Conservation (phyloP, 2,888 invertebrate genomes). For the Cerastis rubricosa region DNA sequence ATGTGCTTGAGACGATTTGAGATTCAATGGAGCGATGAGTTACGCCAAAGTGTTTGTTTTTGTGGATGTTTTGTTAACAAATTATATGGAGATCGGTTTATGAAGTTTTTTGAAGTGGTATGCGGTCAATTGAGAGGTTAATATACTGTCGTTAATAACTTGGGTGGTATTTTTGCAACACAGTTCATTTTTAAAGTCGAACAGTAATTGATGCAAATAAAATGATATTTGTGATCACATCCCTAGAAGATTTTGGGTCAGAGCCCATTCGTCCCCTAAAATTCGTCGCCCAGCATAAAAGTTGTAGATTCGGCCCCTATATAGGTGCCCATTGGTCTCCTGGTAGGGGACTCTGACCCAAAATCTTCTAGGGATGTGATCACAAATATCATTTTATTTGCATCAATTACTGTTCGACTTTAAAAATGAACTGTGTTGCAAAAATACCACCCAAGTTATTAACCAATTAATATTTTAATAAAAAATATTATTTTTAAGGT, state of each 20-base stretch:
- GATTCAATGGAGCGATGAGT: slow-evolving; percentile 68
- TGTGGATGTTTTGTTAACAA: slow-evolving; percentile 62
- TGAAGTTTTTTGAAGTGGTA: slow-evolving; percentile 55
- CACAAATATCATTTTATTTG: background rate
- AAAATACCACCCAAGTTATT: slow-evolving; percentile 53
- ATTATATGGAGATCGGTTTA: slow-evolving; percentile 64
- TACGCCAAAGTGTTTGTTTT: slow-evolving; percentile 65
- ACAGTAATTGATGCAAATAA: background rate
- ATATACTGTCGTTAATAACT: slow-evolving; percentile 41
- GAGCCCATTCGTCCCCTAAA: too few species aligned
- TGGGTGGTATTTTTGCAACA: slow-evolving; percentile 45
- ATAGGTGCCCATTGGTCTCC: too few species aligned
- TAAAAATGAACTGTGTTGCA: background rate
- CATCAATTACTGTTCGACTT: background rate
- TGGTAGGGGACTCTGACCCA: too few species aligned
- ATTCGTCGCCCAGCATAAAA: too few species aligned
- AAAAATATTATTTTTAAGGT: too few species aligned
- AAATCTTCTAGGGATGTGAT: slow-evolving; percentile 27
- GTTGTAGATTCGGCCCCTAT: too few species aligned
- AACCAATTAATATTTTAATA: too few species aligned
- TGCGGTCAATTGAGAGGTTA: slow-evolving; percentile 52
- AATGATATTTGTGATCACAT: slow-evolving; percentile 13
- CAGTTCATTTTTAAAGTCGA: background rate
- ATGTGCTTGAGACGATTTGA: slow-evolving; percentile 66
- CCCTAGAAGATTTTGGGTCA: slow-evolving; percentile 4